These are phyloP conservation scores for Mycteria americana DNA, from an alignment of 2,797 vertebrate genomes.

Conservation along the genomic window DNA sequence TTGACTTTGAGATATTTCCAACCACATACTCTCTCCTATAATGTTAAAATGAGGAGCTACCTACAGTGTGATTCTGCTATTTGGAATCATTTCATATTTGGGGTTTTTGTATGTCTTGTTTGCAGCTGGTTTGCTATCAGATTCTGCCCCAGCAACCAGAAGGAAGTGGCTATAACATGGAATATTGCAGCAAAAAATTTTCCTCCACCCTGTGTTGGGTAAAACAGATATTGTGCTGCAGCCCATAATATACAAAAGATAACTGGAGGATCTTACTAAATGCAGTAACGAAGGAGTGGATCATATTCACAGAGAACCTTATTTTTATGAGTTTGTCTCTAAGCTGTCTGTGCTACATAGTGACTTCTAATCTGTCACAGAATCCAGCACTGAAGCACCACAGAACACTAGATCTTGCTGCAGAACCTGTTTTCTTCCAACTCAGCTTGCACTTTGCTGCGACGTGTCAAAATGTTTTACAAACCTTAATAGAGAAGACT, in stretches of 20 bases:
- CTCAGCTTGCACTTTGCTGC: not conserved
- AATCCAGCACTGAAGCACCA: not conserved
- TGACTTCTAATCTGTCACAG: not conserved
- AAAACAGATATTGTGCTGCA: not conserved
- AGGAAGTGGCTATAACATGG: not conserved
- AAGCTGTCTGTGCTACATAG: not conserved
- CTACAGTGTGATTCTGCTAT: not conserved
- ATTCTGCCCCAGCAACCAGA: not conserved
- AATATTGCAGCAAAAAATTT: not conserved
- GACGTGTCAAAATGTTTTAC: not conserved
- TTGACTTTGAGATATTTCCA: not conserved
- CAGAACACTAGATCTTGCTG: not conserved
- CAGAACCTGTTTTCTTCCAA: not conserved
- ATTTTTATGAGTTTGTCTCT: not conserved
- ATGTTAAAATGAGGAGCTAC: not conserved
- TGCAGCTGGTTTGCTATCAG: not conserved
- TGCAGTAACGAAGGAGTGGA: not conserved
- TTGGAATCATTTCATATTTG: not conserved
- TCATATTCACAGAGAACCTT: not conserved
- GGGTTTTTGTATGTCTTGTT: not conserved
- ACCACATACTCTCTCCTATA: not conserved
- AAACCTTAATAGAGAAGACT: not conserved
- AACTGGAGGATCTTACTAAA: not conserved
- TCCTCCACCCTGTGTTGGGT: not conserved
- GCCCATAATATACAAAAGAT: not conserved